Evolutionary conservation across 92 coral and sea anemone species (phyloP), one percentile per base, ranked within the genome.

Genomic region (Zoanthus gigantus): DNA sequence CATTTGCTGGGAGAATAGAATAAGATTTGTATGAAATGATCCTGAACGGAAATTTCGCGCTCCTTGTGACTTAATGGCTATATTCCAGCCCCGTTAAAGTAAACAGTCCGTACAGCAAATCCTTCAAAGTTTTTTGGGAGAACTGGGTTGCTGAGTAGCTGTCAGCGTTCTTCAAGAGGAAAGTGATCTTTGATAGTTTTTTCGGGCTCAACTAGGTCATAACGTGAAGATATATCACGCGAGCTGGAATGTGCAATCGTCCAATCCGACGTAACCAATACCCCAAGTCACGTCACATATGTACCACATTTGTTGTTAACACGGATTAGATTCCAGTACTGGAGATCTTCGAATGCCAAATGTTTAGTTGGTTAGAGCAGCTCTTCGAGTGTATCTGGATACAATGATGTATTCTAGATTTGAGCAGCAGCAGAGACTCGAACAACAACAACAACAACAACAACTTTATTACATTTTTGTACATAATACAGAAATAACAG

Each of bases 271-370:
- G 17, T 71, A 44, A 54, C 98, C 98, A 7, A 94, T 92, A 16
- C 96, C 96, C 94, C 93, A 91, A 2, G 98, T 94, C 29, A 94
- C 94, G 78, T 93, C 98, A 18, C 94, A 90, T 48, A 93, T 73
- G 71, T 86, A 93, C 98, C 96, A 94, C 71, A 23, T 23, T 93
- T 87, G 65, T 90, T 72, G 6, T 90, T 91, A 75, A 94, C 80
- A 31, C 87, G 78, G 32, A 93, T 77, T 16, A 89, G 92, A 81
- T 94, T 94, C 98, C 98, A 94, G 88, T 91, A 93, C 80, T 91
- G 94, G 50, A 88, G 32, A 88, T 18, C 5, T 58, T 58, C 9
- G 73, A 61, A 44, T 79, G 8, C 52, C 87, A 88, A 23, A 72
- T 74, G 52, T 81, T 31, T 81, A 48, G 85, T 81, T 90, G 93